Evolutionary conservation across 2,888 invertebrate species (phyloP).

Genomic region (Dynastes hyllus): DNA sequence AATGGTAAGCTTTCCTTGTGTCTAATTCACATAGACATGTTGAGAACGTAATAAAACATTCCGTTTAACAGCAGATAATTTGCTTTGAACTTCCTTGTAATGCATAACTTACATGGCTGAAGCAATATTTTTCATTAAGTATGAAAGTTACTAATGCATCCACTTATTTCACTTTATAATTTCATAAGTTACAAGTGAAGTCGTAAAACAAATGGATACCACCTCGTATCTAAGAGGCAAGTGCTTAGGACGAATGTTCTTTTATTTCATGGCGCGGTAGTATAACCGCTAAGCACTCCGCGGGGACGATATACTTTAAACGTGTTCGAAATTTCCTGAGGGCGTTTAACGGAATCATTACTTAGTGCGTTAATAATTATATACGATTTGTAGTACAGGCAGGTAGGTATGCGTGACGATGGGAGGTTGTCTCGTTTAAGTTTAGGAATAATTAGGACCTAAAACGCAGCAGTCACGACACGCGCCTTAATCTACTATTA

Average conservation of each 20-base stretch:
- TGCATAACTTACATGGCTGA: too few relatives aligned
- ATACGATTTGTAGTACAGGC: slow-evolving; percentile 50
- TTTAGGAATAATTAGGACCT: slow-evolving; percentile 47
- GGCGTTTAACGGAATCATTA: slow-evolving; percentile 46
- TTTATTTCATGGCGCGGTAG: slow-evolving; percentile 36
- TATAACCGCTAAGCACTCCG: slow-evolving; percentile 23
- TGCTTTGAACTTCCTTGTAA: too few relatives aligned
- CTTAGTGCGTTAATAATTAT: slow-evolving; percentile 48
- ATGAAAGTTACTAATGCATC: background rate
- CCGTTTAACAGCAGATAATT: too few relatives aligned
- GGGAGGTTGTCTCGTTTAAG: slow-evolving; percentile 18
- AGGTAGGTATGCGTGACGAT: slow-evolving; percentile 51
- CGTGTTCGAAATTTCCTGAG: slow-evolving; percentile 49
- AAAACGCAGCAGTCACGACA: slow-evolving; percentile 47
- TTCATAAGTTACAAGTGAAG: background rate
- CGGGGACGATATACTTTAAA: slow-evolving; percentile 27
- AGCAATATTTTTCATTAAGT: too few relatives aligned
- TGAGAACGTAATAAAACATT: too few relatives aligned
- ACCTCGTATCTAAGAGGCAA: background rate
- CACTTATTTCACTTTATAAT: background rate
- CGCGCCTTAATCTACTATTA: slow-evolving; percentile 21
- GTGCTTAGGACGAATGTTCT: slow-evolving; percentile 27
- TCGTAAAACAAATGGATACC: slow-evolving; percentile 23
- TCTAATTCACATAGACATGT: too few relatives aligned
- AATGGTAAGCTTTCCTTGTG: too few relatives aligned